Evolutionary conservation across 2,888 invertebrate species (phyloP).

Genomic region (Odontocolon sp.): DNA sequence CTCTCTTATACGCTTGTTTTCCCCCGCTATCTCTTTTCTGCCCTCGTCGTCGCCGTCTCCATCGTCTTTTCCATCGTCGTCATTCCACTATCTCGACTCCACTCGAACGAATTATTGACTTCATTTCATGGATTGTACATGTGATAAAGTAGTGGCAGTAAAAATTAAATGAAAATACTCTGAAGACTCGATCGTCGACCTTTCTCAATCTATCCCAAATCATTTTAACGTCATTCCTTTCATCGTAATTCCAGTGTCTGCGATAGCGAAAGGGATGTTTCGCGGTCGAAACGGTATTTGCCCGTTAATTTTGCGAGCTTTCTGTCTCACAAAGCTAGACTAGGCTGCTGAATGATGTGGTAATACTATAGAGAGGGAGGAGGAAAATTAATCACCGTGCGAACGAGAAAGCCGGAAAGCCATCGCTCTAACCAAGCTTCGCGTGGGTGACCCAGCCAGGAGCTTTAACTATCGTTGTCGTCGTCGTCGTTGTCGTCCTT

Average conservation of each 20-base stretch:
- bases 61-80: conserved; percentile 23
- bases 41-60: conserved; percentile 42
- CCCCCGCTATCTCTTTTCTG: conserved; percentile 44
- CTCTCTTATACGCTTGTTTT: conserved; percentile 56
- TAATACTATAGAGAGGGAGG: not conserved
- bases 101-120: conserved; percentile 27
- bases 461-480: conserved; percentile 42
- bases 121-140: conserved; percentile 21
- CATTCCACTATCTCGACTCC: conserved; percentile 36
- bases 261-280: no score
- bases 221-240: no score
- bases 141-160: no score
- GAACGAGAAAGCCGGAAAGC: conserved; percentile 48
- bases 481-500: conserved; percentile 40
- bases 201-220: no score
- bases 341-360: no score
- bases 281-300: conserved; percentile 8
- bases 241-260: no score
- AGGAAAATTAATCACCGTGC: conserved; percentile 46
- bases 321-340: conserved; percentile 8
- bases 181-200: no score
- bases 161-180: no score
- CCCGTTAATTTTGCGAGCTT: conserved; percentile 1
- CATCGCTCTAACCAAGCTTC: conserved; percentile 32
- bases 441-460: conserved; percentile 27